A percentile compares a stretch with the other conserved stretches of the same genome.
Conservation (phyloP, 1,140 invertebrate genomes). For the Brachionus rotundiformis region DNA sequence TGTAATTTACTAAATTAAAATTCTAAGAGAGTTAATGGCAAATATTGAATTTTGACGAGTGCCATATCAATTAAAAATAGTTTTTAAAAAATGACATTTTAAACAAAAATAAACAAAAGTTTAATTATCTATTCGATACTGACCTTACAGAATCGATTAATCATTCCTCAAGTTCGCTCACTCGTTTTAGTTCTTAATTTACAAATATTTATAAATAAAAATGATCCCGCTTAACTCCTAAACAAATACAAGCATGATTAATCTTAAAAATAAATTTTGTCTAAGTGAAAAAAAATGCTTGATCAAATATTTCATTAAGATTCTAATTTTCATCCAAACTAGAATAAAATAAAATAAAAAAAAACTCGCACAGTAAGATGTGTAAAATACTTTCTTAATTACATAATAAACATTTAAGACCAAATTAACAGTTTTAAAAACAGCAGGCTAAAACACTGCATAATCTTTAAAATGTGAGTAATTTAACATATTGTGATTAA, state of each 20-base stretch:
- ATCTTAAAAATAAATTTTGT: neutral
- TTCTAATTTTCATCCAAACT: neutral
- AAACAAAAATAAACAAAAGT: slow-evolving; percentile 16
- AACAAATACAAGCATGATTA: slow-evolving; percentile 1
- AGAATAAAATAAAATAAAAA: too few relatives aligned
- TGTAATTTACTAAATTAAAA: neutral
- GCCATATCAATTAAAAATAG: slow-evolving; percentile 3
- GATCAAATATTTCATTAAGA: neutral
- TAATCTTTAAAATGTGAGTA: neutral
- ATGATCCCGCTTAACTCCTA: neutral
- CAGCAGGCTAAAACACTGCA: neutral
- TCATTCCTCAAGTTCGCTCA: neutral
- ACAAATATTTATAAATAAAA: neutral
- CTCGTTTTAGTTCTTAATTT: slow-evolving; percentile 3
- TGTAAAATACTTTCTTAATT: neutral
- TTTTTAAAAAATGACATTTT: slow-evolving; percentile 1
- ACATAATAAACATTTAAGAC: neutral
- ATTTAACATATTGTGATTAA: too few relatives aligned
- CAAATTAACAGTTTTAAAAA: neutral
- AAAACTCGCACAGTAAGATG: neutral
- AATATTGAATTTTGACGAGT: slow-evolving; percentile 2
- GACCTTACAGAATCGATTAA: neutral
- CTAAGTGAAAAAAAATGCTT: slow-evolving; percentile 3
- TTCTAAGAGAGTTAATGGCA: neutral
- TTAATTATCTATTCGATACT: neutral